Evolutionary conservation across 2,113 vertebrate species (phyloP).

Genomic region (Onychorhynchus coronatus): DNA sequence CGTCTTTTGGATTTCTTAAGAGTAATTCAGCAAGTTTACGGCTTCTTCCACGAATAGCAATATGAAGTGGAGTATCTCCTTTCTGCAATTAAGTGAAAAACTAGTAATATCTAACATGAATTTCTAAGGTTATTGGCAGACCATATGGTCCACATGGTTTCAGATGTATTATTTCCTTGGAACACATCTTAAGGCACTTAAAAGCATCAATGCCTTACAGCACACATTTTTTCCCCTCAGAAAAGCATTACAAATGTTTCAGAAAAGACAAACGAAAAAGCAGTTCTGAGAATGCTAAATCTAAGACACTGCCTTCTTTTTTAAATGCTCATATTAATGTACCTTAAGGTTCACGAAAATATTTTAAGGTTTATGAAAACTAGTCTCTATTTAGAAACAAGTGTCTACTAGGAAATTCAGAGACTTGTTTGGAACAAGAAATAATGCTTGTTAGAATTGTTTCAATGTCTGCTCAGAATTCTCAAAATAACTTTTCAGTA

Average conservation of each 20-base stretch:
- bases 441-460: not conserved
- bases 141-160: not conserved
- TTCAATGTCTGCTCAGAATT: not conserved
- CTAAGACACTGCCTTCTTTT: not conserved
- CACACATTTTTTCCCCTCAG: not conserved
- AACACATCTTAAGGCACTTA: not conserved
- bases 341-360: not conserved
- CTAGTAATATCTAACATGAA: not conserved
- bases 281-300: not conserved
- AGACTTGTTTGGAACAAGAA: not conserved
- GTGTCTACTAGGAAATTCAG: not conserved
- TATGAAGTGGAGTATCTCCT: conserved; percentile 95
- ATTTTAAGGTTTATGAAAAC: not conserved
- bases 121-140: not conserved
- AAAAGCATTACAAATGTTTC: not conserved
- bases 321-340: not conserved
- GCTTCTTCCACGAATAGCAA: conserved; percentile 94
- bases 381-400: not conserved
- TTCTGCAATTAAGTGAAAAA: conserved; percentile 77
- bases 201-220: not conserved
- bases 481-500: not conserved
- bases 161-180: not conserved
- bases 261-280: not conserved
- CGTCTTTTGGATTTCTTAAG: conserved; percentile 95
- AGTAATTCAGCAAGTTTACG: conserved; percentile 95